A percentile compares a stretch with the other conserved stretches of the same genome.
These are phyloP conservation scores for Stictonetta naevosa DNA, from an alignment of 2,113 vertebrate genomes.

Conservation along the genomic window DNA sequence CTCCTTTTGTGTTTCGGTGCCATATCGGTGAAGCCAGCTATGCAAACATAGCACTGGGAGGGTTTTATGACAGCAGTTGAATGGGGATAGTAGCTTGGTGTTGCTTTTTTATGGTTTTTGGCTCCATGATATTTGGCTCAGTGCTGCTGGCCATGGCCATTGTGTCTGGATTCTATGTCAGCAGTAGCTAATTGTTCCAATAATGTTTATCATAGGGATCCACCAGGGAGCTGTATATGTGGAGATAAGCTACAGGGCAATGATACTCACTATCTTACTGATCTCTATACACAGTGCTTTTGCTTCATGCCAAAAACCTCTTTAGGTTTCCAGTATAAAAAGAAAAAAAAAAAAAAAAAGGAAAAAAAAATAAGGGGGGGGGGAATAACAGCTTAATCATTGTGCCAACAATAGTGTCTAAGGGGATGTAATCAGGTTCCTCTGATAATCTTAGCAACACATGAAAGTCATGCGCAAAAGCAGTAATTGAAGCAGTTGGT, in stretches of 20 bases:
- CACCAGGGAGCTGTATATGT: constrained; percentile 89
- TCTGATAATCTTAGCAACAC: constrained; percentile 84
- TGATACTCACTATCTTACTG: constrained; percentile 83
- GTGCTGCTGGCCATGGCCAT: constrained; percentile 79
- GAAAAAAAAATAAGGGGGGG: not conserved
- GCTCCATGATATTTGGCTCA: constrained; percentile 82
- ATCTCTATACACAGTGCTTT: constrained; percentile 83
- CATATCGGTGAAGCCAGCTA: constrained; percentile 86
- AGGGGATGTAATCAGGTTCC: constrained; percentile 83
- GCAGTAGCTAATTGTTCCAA: constrained; percentile 87
- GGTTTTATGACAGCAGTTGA: constrained; percentile 85
- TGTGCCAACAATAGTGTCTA: constrained; percentile 83
- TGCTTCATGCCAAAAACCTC: constrained; percentile 80
- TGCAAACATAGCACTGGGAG: constrained; percentile 84
- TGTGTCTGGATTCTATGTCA: constrained; percentile 86
- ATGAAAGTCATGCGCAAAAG: constrained; percentile 82
- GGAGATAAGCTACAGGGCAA: constrained; percentile 87
- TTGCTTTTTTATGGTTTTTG: constrained; percentile 83
- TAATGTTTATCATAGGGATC: constrained; percentile 88
- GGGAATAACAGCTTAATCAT: constrained; percentile 81
- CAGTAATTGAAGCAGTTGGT: constrained; percentile 83
- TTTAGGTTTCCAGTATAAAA: constrained; percentile 75
- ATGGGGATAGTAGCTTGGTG: constrained; percentile 80
- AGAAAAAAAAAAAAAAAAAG: constrained; percentile 15
- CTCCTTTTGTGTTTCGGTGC: constrained; percentile 82